Evolutionary conservation across 2,113 vertebrate species (phyloP), one percentile per base, ranked within the genome.

Genomic region (Nerophis lumbriciformis): DNA sequence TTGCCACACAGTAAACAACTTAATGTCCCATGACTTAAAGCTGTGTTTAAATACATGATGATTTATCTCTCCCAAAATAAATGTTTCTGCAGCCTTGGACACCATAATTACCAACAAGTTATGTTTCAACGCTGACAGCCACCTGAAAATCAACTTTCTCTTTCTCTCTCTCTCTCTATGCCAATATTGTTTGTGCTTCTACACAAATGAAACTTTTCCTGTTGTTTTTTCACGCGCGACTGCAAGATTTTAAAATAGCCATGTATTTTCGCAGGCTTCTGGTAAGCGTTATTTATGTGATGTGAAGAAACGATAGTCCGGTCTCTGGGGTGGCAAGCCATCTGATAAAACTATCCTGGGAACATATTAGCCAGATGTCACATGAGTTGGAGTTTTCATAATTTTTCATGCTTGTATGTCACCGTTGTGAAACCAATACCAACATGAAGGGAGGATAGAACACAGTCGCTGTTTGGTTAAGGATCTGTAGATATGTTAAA

Each of bases 271-370:
- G 50, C 50, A 71, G 59, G 62, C 75, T 84, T 85, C 80, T 80
- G 75, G 86, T 87, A 88, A 88, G 83, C 62, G 68, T 77, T 77
- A 78, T 84, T 85, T 80, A 73, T 76, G 82, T 66, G 86, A 87
- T 86, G 61, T 73, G 65, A 45, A 66, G 68, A 58, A 47, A 52
- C 59, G 86, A 88, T 88, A 86, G 59, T 45, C 50, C 37, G 6
- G 59, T 82, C 88, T 82, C 84, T 48, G 5, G 79, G 65, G 88
- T 56, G 65, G 48, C 42, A 56, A 16, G 5, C 35, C 11, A 86
- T 88, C 86, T 79, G 89, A 90, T 89, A 88, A 75, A 75, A 68
- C 53, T 45, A 79, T 61, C 71, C 70, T 63, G 76, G 82, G 69
- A 73, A 81, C 63, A 83, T 78, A 83, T 88, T 83, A 84, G 67